These are phyloP conservation scores for Tribolium castaneum DNA, from an alignment of 1,140 invertebrate genomes.

Conservation along the genomic window DNA sequence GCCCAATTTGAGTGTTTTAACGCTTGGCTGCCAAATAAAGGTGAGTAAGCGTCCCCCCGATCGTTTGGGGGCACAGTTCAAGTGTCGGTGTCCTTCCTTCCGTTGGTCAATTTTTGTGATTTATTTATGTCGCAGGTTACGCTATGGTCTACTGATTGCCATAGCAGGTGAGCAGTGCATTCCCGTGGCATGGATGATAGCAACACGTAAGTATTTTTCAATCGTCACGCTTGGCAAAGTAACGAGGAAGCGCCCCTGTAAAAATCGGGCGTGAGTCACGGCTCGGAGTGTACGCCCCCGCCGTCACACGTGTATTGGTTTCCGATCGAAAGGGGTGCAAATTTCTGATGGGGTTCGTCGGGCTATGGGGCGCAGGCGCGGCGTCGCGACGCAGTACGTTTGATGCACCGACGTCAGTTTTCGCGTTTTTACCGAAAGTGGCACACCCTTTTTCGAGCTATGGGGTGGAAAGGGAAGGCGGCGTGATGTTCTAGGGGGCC, in stretches of 20 bases:
- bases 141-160: conserved; percentile 42
- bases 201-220: conserved; percentile 32
- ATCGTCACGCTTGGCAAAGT: no score
- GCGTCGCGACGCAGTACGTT: conserved; percentile 27
- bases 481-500: neutral
- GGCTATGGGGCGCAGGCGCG: neutral
- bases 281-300: neutral
- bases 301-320: neutral
- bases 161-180: conserved; percentile 32
- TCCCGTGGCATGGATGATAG: conserved; percentile 37
- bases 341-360: neutral
- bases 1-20: neutral
- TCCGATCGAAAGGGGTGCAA: neutral
- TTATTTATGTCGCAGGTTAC: conserved; percentile 35
- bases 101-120: neutral
- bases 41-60: neutral
- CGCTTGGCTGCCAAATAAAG: neutral
- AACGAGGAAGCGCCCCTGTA: neutral
- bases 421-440: conserved; percentile 11
- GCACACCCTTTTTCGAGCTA: conserved; percentile 15
- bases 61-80: neutral
- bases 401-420: neutral
- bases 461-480: neutral
- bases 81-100: neutral
- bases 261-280: neutral